Percentiles rank a stretch among this genome's conserved stretches.
Conservation (phyloP, 2,113 vertebrate species). For the Podarcis cretensis region DNA sequence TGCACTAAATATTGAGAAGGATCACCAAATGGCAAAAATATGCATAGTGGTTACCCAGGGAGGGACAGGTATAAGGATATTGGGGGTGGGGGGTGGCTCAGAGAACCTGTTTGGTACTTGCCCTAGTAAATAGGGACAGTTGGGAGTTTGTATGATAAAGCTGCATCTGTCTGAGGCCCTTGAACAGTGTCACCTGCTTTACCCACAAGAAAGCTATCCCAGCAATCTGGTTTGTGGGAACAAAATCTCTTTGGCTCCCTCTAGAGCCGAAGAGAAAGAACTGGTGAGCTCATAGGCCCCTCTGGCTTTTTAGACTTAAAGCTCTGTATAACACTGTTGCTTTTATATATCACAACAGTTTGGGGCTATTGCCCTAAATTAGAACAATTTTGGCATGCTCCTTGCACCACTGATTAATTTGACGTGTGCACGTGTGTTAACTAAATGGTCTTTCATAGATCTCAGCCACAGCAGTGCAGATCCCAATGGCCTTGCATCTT, state of each 20-base stretch:
- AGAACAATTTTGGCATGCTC: background rate
- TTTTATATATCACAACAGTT: background rate
- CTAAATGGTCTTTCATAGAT: background rate
- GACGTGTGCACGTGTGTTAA: background rate
- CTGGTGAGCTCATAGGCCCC: background rate
- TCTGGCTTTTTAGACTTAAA: background rate
- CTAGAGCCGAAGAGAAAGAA: background rate
- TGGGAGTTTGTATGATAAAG: background rate
- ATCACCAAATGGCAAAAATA: background rate
- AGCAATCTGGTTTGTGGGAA: conserved; percentile 4
- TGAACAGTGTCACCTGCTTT: background rate
- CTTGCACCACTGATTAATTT: background rate
- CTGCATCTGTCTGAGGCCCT: background rate
- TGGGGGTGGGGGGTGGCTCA: background rate
- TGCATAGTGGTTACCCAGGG: background rate
- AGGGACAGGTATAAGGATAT: background rate
- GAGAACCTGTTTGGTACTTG: background rate
- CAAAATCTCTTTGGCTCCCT: conserved; percentile 23
- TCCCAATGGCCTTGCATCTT: background rate
- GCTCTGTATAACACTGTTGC: background rate
- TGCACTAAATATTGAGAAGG: background rate
- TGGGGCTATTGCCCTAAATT: too few relatives aligned
- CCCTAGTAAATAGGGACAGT: background rate
- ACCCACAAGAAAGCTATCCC: background rate
- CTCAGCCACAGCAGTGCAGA: background rate